Conservation (phyloP, 2,113 vertebrate species). For the Aphelocoma coerulescens region DNA sequence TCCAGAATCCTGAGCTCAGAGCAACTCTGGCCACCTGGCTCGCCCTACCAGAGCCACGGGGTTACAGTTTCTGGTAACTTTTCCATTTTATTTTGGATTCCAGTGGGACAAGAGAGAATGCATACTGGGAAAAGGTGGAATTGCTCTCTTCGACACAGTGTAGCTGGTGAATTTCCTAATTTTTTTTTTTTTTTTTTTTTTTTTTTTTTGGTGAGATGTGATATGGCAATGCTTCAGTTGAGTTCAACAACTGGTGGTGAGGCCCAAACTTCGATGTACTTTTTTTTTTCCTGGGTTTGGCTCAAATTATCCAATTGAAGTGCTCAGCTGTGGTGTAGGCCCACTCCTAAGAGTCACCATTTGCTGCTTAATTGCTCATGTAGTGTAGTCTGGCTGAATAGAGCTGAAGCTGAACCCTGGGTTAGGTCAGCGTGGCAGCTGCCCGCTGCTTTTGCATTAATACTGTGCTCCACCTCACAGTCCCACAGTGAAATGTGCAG, state of each 20-base stretch:
- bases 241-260: neutral
- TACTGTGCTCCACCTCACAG: neutral
- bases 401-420: neutral
- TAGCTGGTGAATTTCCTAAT: neutral
- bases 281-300: neutral
- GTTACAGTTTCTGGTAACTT: slow-evolving; percentile 23
- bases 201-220: neutral
- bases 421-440: neutral
- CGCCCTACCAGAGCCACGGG: neutral
- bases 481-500: neutral
- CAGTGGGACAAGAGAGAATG: neutral
- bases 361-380: slow-evolving; percentile 21
- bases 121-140: neutral
- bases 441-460: neutral
- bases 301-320: neutral
- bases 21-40: slow-evolving; percentile 60
- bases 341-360: neutral
- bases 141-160: neutral
- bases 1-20: slow-evolving; percentile 33
- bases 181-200: neutral
- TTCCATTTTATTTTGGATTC: neutral
- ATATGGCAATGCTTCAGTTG: neutral
- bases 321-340: slow-evolving; percentile 21
- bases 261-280: neutral
- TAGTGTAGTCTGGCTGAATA: neutral